These are phyloP conservation scores for Narcine bancroftii DNA, from an alignment of 2,113 vertebrate genomes.

Conservation along the genomic window DNA sequence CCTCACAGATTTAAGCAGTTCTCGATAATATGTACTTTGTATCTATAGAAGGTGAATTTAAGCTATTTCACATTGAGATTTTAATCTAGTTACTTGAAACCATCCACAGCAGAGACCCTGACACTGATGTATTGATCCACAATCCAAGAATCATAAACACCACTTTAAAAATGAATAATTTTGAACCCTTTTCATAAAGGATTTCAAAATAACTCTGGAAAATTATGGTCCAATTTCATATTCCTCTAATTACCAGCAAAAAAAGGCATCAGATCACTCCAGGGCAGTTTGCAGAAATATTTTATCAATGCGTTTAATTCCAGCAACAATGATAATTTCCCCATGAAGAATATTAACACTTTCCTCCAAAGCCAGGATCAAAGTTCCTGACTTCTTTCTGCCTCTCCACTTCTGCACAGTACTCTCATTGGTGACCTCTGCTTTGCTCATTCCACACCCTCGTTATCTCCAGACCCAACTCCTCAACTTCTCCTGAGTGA, in stretches of 20 bases:
- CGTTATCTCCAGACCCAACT: neutral
- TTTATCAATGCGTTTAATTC: neutral
- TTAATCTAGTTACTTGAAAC: neutral
- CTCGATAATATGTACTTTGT: neutral
- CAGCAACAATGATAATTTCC: neutral
- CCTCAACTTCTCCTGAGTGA: neutral
- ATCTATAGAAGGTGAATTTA: neutral
- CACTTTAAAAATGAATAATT: neutral
- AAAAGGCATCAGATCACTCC: neutral
- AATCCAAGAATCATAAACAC: neutral
- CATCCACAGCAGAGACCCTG: neutral
- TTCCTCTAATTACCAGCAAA: neutral
- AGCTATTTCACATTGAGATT: neutral
- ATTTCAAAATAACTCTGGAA: neutral
- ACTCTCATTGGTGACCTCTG: neutral
- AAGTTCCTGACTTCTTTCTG: neutral
- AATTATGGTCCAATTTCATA: slow-evolving; percentile 11
- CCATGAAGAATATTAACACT: neutral
- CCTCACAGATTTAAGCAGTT: neutral
- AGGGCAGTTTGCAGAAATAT: neutral
- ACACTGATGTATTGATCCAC: neutral
- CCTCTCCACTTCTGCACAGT: neutral
- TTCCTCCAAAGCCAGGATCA: neutral
- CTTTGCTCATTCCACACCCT: neutral
- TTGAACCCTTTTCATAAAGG: slow-evolving; percentile 5